A percentile compares a stretch with the other conserved stretches of the same genome.
Evolutionary conservation across 1,140 invertebrate species (phyloP).

Genomic region (Panagrolaimus sp.): DNA sequence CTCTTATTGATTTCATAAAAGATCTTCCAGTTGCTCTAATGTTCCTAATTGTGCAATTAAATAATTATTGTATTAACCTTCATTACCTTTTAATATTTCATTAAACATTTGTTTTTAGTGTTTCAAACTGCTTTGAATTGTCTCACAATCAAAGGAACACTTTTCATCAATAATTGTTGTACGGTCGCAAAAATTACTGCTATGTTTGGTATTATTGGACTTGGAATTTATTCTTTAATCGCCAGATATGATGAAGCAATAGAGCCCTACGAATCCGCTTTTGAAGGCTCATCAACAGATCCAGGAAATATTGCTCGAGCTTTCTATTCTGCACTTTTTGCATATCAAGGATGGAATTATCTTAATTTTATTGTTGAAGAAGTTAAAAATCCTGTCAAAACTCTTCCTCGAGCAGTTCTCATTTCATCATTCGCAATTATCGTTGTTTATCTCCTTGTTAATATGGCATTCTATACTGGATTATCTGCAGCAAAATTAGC

Average conservation of each 20-base stretch:
- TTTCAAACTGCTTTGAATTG: constrained; percentile 8
- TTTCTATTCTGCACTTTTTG: constrained; percentile 96
- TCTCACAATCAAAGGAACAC: not conserved
- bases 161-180: not conserved
- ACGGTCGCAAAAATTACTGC: not conserved
- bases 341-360: constrained; percentile 99
- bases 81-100: not conserved
- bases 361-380: constrained; percentile 97
- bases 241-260: constrained; percentile 63
- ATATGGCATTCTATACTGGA: constrained; percentile 92
- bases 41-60: too few relatives aligned
- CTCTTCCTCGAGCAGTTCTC: constrained; percentile 86
- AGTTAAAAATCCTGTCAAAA: constrained; percentile 85
- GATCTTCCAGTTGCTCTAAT: too few relatives aligned
- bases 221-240: not conserved
- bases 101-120: constrained; percentile 9
- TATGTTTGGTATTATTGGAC: not conserved
- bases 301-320: constrained; percentile 78
- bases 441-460: constrained; percentile 88
- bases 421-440: constrained; percentile 90
- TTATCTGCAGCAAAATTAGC: constrained; percentile 79
- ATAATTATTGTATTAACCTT: too few relatives aligned
- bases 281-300: constrained; percentile 71
- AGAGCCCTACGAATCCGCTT: constrained; percentile 73
- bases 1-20: too few relatives aligned